These are phyloP conservation scores for Standfussiana lucernea DNA, from an alignment of 2,888 invertebrate genomes.

Conservation along the genomic window DNA sequence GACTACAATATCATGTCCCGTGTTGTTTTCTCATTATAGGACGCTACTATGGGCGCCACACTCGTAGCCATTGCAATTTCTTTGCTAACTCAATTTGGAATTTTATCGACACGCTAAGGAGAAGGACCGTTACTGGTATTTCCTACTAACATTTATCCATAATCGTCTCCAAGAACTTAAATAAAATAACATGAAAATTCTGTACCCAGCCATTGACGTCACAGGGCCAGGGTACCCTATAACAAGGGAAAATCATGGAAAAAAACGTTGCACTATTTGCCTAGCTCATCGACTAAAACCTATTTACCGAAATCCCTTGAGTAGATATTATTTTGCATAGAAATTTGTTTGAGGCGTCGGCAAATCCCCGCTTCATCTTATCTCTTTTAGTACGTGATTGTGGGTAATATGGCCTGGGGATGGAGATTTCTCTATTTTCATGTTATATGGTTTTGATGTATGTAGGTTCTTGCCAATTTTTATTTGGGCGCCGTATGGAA, in stretches of 20 bases:
- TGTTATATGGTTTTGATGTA: constrained; percentile 23
- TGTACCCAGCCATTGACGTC: constrained; percentile 3
- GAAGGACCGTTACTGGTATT: too few species aligned
- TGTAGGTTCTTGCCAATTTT: background rate
- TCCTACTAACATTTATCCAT: too few species aligned
- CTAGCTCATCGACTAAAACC: constrained; percentile 61
- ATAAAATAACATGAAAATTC: background rate
- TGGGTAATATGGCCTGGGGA: constrained; percentile 53
- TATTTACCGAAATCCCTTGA: constrained; percentile 66
- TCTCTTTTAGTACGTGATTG: constrained; percentile 64
- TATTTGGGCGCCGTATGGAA: background rate
- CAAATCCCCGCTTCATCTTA: constrained; percentile 64
- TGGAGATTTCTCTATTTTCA: constrained; percentile 39
- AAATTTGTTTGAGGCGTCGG: constrained; percentile 65
- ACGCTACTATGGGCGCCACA: background rate
- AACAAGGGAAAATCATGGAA: constrained; percentile 40
- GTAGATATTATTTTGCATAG: constrained; percentile 68
- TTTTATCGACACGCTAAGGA: too few species aligned
- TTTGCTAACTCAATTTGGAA: background rate
- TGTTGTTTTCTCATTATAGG: background rate
- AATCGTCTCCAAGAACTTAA: background rate
- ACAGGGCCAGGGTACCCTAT: constrained; percentile 1
- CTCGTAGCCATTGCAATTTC: background rate
- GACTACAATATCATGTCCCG: background rate
- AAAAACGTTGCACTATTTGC: constrained; percentile 45